Conservation (phyloP, 2,888 invertebrate species). For the Hyles lineata region DNA sequence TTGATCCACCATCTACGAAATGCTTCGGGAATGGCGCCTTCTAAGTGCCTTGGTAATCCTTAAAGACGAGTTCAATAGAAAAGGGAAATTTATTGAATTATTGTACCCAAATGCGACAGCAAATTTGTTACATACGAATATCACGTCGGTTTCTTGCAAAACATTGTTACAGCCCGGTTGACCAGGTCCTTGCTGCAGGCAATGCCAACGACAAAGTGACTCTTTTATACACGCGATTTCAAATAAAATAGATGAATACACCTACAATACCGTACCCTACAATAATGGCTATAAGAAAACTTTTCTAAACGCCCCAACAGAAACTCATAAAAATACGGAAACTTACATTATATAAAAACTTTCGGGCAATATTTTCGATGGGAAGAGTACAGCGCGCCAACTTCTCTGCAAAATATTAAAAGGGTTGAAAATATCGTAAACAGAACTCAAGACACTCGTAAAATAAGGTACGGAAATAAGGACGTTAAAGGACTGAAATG, state of each 20-base stretch:
- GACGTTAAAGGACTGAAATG: not conserved
- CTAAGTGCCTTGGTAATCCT: too few relatives aligned
- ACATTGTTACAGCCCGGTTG: too few relatives aligned
- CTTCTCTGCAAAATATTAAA: conserved; percentile 34
- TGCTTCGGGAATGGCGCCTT: too few relatives aligned
- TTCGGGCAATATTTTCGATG: conserved; percentile 44
- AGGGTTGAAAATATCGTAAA: conserved; percentile 9
- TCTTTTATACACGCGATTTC: not conserved
- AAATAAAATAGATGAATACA: conserved; percentile 12
- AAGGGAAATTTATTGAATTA: too few relatives aligned
- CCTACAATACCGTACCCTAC: conserved; percentile 2
- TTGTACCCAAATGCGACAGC: too few relatives aligned
- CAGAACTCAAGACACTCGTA: not conserved
- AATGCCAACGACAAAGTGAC: not conserved
- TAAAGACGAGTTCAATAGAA: too few relatives aligned
- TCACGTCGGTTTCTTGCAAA: too few relatives aligned
- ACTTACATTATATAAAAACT: conserved; percentile 47
- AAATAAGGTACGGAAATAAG: not conserved
- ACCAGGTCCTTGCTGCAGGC: too few relatives aligned
- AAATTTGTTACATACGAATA: too few relatives aligned
- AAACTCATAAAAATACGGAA: conserved; percentile 48
- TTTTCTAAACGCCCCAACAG: conserved; percentile 38
- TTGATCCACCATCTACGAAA: too few relatives aligned
- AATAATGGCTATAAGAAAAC: conserved; percentile 36
- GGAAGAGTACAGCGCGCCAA: conserved; percentile 40